phyloP scores from a whole-genome alignment of 2,888 invertebrate species.

The Agrotis exclamationis region DNA sequence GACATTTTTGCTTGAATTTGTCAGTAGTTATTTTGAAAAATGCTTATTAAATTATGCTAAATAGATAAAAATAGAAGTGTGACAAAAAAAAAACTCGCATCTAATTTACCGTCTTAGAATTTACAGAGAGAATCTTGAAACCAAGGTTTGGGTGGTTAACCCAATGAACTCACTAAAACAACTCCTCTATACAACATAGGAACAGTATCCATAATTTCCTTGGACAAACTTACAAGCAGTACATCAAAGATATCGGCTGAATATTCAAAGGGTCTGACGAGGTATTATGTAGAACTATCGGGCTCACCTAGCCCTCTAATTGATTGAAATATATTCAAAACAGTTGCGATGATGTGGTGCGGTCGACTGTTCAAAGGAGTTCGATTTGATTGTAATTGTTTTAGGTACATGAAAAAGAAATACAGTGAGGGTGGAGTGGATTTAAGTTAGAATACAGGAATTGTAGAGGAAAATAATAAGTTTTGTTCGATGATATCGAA shows the following conservation, averaged over 20 bases:
- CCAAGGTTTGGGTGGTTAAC: background rate
- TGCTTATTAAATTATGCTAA: no score
- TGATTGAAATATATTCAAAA: conserved; percentile 88
- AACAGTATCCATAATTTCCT: conserved; percentile 52
- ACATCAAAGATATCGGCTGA: conserved; percentile 86
- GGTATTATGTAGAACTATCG: conserved; percentile 80
- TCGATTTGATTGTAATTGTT: conserved; percentile 33
- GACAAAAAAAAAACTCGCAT: background rate
- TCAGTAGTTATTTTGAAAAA: no score
- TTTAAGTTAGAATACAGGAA: background rate
- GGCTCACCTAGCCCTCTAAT: conserved; percentile 80
- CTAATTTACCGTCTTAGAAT: background rate
- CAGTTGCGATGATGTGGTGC: conserved; percentile 72
- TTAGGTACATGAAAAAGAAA: conserved; percentile 4
- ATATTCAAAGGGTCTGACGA: conserved; percentile 85
- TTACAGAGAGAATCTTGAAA: background rate
- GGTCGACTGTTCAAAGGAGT: conserved; percentile 68
- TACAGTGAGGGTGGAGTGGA: no score
- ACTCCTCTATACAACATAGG: conserved; percentile 18
- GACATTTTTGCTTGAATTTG: no score
- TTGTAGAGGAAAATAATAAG: no score
- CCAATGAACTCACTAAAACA: conserved; percentile 20
- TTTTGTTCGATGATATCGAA: background rate
- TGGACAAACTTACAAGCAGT: conserved; percentile 59
- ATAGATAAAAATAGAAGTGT: no score